These are phyloP conservation scores for Papilio polytes DNA, from an alignment of 1,140 invertebrate species.

Conservation along the genomic window DNA sequence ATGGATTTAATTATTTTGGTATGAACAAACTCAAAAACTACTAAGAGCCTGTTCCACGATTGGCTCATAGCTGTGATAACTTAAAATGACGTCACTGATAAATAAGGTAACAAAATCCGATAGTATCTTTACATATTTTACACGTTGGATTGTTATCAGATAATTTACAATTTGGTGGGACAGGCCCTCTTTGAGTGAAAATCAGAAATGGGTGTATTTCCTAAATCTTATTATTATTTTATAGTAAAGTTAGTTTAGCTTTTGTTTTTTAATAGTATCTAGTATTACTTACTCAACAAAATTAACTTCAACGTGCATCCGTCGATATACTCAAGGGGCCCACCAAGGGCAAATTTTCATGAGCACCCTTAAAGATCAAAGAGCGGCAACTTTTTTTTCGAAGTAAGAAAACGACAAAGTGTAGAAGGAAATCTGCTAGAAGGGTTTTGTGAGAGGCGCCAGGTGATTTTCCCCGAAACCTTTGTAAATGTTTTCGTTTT, in stretches of 20 bases:
- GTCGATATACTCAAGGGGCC: conserved; percentile 42
- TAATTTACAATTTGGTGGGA: too few species aligned
- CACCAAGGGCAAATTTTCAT: conserved; percentile 59
- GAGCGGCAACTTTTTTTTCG: conserved; percentile 56
- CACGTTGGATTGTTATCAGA: too few species aligned
- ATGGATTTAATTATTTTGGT: too few species aligned
- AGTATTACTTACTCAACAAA: conserved; percentile 16
- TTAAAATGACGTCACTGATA: too few species aligned
- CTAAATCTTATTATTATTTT: neutral
- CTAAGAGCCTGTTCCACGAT: too few species aligned
- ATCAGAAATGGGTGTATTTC: too few species aligned
- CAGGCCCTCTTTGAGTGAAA: too few species aligned
- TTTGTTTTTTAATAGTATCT: neutral
- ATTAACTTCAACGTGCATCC: conserved; percentile 30
- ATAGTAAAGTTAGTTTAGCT: neutral
- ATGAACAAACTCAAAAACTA: too few species aligned
- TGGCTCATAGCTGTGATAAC: too few species aligned
- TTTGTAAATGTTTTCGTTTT: conserved; percentile 40
- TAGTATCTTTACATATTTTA: too few species aligned
- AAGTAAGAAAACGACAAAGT: conserved; percentile 63
- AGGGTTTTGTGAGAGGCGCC: conserved; percentile 34
- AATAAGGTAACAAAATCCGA: too few species aligned
- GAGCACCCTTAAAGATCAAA: conserved; percentile 72
- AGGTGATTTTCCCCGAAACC: conserved; percentile 32
- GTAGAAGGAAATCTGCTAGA: conserved; percentile 47